A percentile compares a stretch with the other conserved stretches of the same genome.
Conservation (phyloP, 2,888 invertebrate species). For the Anorthoa munda region DNA sequence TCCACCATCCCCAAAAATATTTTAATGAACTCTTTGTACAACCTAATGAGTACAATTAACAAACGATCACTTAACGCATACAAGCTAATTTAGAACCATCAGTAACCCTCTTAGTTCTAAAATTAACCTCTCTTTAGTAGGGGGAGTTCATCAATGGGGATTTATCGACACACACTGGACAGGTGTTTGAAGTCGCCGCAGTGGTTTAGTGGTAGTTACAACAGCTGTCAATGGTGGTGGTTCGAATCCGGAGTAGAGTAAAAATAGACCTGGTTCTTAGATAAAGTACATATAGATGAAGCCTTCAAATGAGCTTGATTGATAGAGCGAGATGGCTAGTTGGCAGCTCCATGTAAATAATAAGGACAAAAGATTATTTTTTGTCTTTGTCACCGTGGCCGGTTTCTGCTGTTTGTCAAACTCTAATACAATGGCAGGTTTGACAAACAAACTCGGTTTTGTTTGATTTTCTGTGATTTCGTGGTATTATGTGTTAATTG, state of each 20-base stretch:
- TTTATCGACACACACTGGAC: constrained; percentile 26
- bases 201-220: neutral
- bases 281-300: too few species aligned
- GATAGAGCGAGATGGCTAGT: too few species aligned
- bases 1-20: constrained; percentile 15
- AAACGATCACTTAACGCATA: constrained; percentile 44
- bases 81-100: constrained; percentile 47
- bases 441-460: too few species aligned
- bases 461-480: too few species aligned
- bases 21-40: constrained; percentile 19
- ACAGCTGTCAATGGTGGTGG: constrained; percentile 2
- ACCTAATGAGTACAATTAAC: constrained; percentile 31
- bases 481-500: too few species aligned
- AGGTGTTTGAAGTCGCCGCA: constrained; percentile 39
- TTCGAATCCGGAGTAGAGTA: neutral
- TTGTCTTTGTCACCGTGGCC: too few species aligned
- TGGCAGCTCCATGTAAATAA: too few species aligned
- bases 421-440: too few species aligned
- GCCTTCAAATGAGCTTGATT: too few species aligned
- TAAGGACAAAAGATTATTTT: too few species aligned
- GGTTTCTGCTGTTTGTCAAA: too few species aligned
- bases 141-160: constrained; percentile 20
- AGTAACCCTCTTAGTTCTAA: constrained; percentile 29
- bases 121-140: constrained; percentile 13
- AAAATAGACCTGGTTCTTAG: constrained; percentile 4